Conservation (phyloP, 2,888 invertebrate species). For the Eupithecia inturbata region DNA sequence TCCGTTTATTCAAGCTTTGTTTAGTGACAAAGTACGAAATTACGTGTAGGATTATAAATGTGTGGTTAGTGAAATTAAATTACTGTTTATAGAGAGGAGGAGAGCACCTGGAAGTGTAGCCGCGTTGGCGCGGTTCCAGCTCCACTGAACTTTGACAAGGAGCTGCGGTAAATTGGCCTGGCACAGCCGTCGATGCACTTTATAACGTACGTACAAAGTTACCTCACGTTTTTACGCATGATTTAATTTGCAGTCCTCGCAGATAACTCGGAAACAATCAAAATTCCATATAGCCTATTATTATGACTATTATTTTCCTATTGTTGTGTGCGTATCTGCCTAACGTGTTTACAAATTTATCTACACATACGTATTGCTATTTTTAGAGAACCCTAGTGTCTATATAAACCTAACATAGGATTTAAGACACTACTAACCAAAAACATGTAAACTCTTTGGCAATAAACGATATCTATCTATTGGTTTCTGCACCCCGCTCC, state of each 20-base stretch:
- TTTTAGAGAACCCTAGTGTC: too few relatives aligned
- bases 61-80: conserved; percentile 10
- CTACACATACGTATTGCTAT: too few relatives aligned
- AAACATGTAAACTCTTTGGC: too few relatives aligned
- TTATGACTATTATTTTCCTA: too few relatives aligned
- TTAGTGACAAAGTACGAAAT: not conserved
- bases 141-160: conserved; percentile 82
- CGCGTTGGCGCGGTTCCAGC: conserved; percentile 77
- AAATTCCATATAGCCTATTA: too few relatives aligned
- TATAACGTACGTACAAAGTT: conserved; percentile 39
- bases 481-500: conserved; percentile 41
- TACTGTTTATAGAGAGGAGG: conserved; percentile 46
- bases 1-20: conserved; percentile 10
- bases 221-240: conserved; percentile 23
- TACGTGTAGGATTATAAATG: conserved; percentile 2
- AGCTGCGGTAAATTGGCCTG: conserved; percentile 65
- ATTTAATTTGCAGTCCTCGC: conserved; percentile 17
- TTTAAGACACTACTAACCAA: too few relatives aligned
- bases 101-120: conserved; percentile 75
- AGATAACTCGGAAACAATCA: conserved; percentile 35
- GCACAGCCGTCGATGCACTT: conserved; percentile 56
- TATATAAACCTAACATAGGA: too few relatives aligned
- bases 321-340: too few relatives aligned
- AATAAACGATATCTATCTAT: too few relatives aligned
- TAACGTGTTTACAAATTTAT: too few relatives aligned